phyloP scores from a whole-genome alignment of 2,888 invertebrate genomes.

The Ellobium chinense region DNA sequence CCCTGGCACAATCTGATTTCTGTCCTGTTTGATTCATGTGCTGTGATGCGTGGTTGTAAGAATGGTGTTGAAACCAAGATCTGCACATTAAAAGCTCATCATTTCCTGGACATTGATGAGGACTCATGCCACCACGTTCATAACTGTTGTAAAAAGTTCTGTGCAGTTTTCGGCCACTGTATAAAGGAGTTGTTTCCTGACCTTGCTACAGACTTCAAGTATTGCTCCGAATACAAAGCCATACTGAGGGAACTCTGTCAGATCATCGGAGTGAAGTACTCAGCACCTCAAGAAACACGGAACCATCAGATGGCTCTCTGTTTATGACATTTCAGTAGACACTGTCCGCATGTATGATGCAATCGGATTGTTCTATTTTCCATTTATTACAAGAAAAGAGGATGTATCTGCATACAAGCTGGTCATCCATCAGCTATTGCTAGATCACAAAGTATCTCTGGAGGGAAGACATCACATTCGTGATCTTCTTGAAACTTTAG shows the following conservation, averaged over 20 bases:
- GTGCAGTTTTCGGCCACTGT: not conserved
- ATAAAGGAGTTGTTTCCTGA: too few species aligned
- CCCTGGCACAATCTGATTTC: slow-evolving; percentile 17
- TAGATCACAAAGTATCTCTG: too few species aligned
- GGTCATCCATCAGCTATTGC: too few species aligned
- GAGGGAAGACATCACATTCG: too few species aligned
- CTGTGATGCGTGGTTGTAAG: slow-evolving; percentile 24
- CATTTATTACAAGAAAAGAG: too few species aligned
- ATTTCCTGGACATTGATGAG: slow-evolving; percentile 21
- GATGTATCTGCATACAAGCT: too few species aligned
- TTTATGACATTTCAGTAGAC: too few species aligned
- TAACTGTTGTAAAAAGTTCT: not conserved
- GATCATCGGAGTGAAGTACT: not conserved
- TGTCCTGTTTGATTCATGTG: slow-evolving; percentile 21
- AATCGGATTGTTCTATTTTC: too few species aligned
- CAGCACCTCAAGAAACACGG: too few species aligned
- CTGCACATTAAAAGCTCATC: not conserved
- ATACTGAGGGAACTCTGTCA: not conserved
- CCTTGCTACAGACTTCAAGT: slow-evolving; percentile 13
- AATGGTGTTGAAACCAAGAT: slow-evolving; percentile 15
- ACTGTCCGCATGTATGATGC: too few species aligned
- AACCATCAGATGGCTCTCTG: too few species aligned
- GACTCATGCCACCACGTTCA: slow-evolving; percentile 17
- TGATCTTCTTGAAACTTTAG: too few species aligned
- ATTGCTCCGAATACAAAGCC: not conserved